Percentiles rank a stretch among this genome's conserved stretches.
These are phyloP conservation scores for Styela clava DNA, from an alignment of 23 tunicate species.

Conservation along the genomic window DNA sequence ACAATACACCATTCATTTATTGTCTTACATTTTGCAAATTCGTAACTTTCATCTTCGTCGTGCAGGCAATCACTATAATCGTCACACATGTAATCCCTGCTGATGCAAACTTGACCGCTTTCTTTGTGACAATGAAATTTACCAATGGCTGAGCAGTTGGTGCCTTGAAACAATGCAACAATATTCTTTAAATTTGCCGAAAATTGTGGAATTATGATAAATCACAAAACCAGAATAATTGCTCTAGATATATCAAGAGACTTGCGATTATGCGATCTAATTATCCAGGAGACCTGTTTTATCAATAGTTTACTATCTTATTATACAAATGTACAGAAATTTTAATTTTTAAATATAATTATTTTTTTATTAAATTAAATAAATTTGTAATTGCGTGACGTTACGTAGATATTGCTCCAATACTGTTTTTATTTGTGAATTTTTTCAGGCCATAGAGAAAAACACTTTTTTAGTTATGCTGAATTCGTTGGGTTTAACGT, in stretches of 20 bases:
- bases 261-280: background rate
- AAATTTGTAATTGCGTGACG: too few species aligned
- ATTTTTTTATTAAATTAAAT: too few species aligned
- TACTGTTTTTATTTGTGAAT: too few species aligned
- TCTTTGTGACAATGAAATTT: slow-evolving; percentile 34
- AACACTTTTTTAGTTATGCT: too few species aligned
- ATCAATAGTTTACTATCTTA: too few species aligned
- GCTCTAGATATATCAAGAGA: background rate
- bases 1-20: too few species aligned
- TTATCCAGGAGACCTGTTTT: too few species aligned
- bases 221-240: background rate
- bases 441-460: too few species aligned
- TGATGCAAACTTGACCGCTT: slow-evolving; percentile 7
- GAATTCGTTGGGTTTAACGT: too few species aligned
- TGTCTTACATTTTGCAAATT: slow-evolving; percentile 25
- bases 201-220: background rate
- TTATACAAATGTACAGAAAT: too few species aligned
- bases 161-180: slow-evolving; percentile 1
- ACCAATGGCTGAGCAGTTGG: slow-evolving; percentile 5
- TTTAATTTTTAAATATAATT: too few species aligned
- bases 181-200: background rate
- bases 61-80: slow-evolving; percentile 5
- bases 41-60: slow-evolving; percentile 21
- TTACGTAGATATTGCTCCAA: too few species aligned
- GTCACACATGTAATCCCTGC: slow-evolving; percentile 15